Conservation (phyloP, 2,113 vertebrate species). For the Lampris incognitus region DNA sequence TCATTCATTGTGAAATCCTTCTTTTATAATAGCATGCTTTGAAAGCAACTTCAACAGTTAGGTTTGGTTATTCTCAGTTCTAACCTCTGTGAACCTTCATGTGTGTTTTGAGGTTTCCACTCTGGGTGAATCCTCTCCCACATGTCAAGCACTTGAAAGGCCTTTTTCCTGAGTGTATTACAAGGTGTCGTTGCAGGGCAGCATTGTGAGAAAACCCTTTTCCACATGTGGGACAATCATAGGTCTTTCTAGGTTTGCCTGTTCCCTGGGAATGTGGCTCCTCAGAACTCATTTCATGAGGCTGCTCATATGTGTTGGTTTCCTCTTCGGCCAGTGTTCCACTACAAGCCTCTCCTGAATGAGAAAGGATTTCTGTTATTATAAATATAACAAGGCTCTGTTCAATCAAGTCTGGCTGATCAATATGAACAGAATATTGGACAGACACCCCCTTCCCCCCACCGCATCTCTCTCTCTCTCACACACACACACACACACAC, state of each 20-base stretch:
- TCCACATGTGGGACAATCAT: conserved; percentile 50
- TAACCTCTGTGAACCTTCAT: conserved; percentile 47
- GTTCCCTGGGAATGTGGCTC: neutral
- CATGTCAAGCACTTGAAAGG: conserved; percentile 51
- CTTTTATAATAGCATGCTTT: neutral
- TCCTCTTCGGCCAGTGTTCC: neutral
- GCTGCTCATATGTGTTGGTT: neutral
- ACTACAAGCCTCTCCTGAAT: neutral
- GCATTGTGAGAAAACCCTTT: conserved; percentile 41
- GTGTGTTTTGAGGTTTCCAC: conserved; percentile 43
- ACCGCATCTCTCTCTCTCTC: no score
- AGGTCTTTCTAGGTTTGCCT: conserved; percentile 37
- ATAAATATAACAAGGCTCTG: neutral
- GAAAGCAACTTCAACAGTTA: no score
- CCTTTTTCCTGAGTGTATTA: conserved; percentile 56
- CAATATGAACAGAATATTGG: no score
- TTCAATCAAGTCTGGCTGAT: no score
- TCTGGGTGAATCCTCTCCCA: conserved; percentile 53
- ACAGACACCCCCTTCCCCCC: no score
- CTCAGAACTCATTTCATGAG: neutral
- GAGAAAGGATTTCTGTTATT: neutral
- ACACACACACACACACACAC: no score
- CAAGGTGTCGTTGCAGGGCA: conserved; percentile 35
- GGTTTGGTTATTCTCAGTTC: neutral
- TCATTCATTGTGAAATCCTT: neutral